Base-by-base conservation (phyloP, 2,888 invertebrate genomes). In the Clivina fossor region DNA sequence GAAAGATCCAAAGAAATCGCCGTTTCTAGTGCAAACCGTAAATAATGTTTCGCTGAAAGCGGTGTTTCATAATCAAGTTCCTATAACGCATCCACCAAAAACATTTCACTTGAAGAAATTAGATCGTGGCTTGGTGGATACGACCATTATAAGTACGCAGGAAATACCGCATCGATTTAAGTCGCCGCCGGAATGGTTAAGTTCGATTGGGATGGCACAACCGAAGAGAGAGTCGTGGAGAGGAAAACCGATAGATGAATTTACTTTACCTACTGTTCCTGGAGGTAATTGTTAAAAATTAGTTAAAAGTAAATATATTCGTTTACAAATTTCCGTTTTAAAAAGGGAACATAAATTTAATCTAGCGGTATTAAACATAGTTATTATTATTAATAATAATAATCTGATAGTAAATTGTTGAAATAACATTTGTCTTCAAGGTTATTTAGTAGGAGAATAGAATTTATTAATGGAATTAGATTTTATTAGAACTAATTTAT, bases 241-340 rank as follows among this genome's bases (percentile, higher is more conserved):
- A 58, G 61, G 60, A 18, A 68, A 65, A 53, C 62, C 50, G 13
- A 66, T 65, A 46, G 78, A 78, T 2, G 81, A 82, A 57, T 78
- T 84, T 56, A 78, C 77, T 0, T 69, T 84, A 58, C 84, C 84
- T 0, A 81, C 80, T 65, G 76, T 84, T 18, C 81, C 82, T 4
- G 83, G 83, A 72, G 83, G 83, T 81, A 72, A 66, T n/a, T n/a
- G n/a, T n/a, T n/a, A 30, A 43, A 44, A 28, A 48, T 41, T 22
- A n/a, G 20, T 47, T 44, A 20, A n/a, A n/a, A n/a, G n/a, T n/a
- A 15, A 51, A 48, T 16, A 47, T 8, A 13, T 8, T 20, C 9
- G 8, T 32, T 43, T 16, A 24, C 19, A 32, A 20, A 41, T 30
- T n/a, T 50, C 13, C 22, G 3, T 37, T 16, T 22, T 11, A 18